Conservation (phyloP, 2,113 vertebrate genomes). For the zebrafish (Danio rerio) region DNA sequence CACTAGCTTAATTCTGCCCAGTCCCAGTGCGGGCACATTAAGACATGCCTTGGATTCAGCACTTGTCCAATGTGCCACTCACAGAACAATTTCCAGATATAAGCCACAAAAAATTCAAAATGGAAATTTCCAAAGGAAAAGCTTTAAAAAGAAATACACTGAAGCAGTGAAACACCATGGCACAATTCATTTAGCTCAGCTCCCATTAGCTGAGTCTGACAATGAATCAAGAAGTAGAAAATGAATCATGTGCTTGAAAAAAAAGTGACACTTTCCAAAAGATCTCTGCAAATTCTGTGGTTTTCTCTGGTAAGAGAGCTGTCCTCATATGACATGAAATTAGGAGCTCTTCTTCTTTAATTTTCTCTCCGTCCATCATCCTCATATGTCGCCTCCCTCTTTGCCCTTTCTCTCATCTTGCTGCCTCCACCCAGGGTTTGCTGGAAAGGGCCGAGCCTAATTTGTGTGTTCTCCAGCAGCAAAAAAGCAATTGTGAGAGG, state of each 20-base stretch:
- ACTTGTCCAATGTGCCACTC: slow-evolving; percentile 1
- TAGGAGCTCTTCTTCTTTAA: not conserved
- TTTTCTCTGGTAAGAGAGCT: not conserved
- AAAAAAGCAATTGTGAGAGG: slow-evolving; percentile 34
- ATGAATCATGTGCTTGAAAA: not conserved
- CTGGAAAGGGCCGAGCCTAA: not conserved
- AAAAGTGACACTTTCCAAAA: slow-evolving; percentile 11
- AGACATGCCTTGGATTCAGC: not conserved
- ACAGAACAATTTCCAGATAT: not conserved
- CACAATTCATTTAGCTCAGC: slow-evolving; percentile 31
- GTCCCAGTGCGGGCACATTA: not conserved
- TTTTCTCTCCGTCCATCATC: slow-evolving; percentile 8
- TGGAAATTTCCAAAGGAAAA: slow-evolving; percentile 20
- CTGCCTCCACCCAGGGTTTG: slow-evolving; percentile 17
- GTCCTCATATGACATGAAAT: slow-evolving; percentile 28
- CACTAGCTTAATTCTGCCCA: not conserved
- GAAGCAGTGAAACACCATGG: not conserved
- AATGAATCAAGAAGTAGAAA: not conserved
- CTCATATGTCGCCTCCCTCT: slow-evolving; percentile 1
- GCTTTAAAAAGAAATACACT: not conserved
- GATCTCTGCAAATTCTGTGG: slow-evolving; percentile 6
- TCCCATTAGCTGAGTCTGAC: not conserved
- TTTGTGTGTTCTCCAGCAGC: slow-evolving; percentile 19
- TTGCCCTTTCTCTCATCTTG: slow-evolving; percentile 21
- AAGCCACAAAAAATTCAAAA: slow-evolving; percentile 27